phyloP scores from a whole-genome alignment of 1,140 invertebrate species.

The Calephelis nemesis region DNA sequence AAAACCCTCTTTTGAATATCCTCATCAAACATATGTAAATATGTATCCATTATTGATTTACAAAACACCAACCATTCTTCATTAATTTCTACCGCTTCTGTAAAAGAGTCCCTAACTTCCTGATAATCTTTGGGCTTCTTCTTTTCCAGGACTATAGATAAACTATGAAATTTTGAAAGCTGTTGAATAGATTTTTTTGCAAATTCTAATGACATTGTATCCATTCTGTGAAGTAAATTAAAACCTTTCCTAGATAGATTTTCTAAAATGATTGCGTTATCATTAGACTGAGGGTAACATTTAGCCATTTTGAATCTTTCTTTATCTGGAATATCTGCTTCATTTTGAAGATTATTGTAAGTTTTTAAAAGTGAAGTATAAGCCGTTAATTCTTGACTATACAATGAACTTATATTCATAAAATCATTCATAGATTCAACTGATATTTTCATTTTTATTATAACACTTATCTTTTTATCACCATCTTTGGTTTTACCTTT shows the following conservation, averaged over 20 bases:
- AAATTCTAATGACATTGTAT: background rate
- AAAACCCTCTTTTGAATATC: background rate
- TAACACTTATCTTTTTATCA: slow-evolving; percentile 29
- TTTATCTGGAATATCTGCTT: background rate
- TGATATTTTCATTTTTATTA: slow-evolving; percentile 11
- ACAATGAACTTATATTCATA: background rate
- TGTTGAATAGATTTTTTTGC: background rate
- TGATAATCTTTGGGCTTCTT: background rate
- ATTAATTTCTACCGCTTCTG: background rate
- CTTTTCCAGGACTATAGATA: background rate
- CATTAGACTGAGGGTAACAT: background rate
- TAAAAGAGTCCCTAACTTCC: background rate
- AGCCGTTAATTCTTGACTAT: background rate
- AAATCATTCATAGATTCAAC: background rate
- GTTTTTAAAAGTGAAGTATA: background rate
- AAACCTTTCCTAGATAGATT: background rate
- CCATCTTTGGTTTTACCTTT: slow-evolving; percentile 26
- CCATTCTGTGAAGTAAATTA: slow-evolving; percentile 5
- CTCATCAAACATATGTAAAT: background rate
- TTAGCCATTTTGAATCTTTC: slow-evolving; percentile 23
- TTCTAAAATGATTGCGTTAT: background rate
- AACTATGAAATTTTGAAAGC: background rate
- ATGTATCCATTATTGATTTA: background rate
- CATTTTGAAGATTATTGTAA: slow-evolving; percentile 16
- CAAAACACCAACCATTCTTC: background rate